These are phyloP conservation scores for Setipinna tenuifilis DNA, from an alignment of 2,797 vertebrate species.

Conservation along the genomic window DNA sequence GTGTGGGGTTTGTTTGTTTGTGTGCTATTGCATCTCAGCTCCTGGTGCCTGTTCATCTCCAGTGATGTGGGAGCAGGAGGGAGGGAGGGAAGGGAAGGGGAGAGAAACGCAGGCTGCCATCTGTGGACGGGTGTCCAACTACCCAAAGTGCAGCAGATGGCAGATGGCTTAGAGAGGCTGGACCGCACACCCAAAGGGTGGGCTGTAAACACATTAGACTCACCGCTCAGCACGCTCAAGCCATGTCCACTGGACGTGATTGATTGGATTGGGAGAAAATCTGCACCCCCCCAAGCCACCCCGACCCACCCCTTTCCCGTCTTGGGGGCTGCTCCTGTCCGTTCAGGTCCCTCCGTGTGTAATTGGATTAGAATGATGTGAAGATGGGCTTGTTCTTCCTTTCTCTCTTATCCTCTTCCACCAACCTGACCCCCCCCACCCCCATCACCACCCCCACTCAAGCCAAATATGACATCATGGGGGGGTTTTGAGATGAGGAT, in stretches of 20 bases:
- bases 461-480: constrained; percentile 55
- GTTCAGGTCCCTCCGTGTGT: constrained; percentile 30
- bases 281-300: constrained; percentile 28
- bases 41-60: neutral
- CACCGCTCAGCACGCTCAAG: constrained; percentile 35
- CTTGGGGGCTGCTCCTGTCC: neutral
- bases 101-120: neutral
- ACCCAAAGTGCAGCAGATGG: constrained; percentile 62
- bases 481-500: constrained; percentile 31
- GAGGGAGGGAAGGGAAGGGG: no score
- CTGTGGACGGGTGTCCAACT: constrained; percentile 32
- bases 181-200: constrained; percentile 39
- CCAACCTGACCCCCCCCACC: neutral
- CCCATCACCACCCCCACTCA: constrained; percentile 17
- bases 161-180: constrained; percentile 43
- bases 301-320: constrained; percentile 25
- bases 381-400: constrained; percentile 31
- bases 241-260: constrained; percentile 34
- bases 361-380: constrained; percentile 50
- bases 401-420: neutral
- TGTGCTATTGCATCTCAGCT: neutral
- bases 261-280: constrained; percentile 54
- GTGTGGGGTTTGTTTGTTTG: neutral
- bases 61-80: neutral
- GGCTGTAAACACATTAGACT: constrained; percentile 50